These are phyloP conservation scores for Planiliza haematocheilus DNA, from an alignment of 2,113 vertebrate species.

Conservation along the genomic window DNA sequence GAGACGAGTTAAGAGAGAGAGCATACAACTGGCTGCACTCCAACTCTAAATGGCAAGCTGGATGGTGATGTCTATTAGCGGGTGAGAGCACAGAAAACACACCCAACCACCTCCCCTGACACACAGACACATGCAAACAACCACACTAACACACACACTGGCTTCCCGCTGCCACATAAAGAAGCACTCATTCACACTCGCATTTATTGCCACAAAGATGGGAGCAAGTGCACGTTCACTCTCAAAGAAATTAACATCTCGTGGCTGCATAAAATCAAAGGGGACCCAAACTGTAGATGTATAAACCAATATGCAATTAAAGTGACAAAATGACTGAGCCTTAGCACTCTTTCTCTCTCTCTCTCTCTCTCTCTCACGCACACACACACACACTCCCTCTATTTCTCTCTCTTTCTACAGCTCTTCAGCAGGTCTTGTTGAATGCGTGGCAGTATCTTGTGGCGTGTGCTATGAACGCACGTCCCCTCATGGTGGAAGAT, in stretches of 20 bases:
- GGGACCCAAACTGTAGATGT: slow-evolving; percentile 49
- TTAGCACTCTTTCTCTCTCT: slow-evolving; percentile 27
- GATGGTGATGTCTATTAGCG: slow-evolving; percentile 73
- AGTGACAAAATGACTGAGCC: slow-evolving; percentile 62
- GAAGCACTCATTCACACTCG: slow-evolving; percentile 24
- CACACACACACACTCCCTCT: no score
- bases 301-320: slow-evolving; percentile 62
- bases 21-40: slow-evolving; percentile 68
- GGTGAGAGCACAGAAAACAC: slow-evolving; percentile 62
- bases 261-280: slow-evolving; percentile 46
- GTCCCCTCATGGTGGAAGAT: slow-evolving; percentile 6
- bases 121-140: slow-evolving; percentile 16
- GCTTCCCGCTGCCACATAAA: slow-evolving; percentile 31
- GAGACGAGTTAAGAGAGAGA: slow-evolving; percentile 17
- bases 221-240: slow-evolving; percentile 4
- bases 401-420: no score
- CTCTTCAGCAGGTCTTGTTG: slow-evolving; percentile 38
- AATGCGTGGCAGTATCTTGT: slow-evolving; percentile 32
- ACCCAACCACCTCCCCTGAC: slow-evolving; percentile 4
- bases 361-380: slow-evolving; percentile 13
- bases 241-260: slow-evolving; percentile 12
- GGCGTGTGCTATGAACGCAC: slow-evolving; percentile 8
- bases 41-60: slow-evolving; percentile 76
- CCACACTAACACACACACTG: slow-evolving; percentile 18
- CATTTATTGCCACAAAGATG: slow-evolving; percentile 11